Evolutionary conservation across 2,888 invertebrate species (phyloP).

Genomic region (Melanophora roralis): DNA sequence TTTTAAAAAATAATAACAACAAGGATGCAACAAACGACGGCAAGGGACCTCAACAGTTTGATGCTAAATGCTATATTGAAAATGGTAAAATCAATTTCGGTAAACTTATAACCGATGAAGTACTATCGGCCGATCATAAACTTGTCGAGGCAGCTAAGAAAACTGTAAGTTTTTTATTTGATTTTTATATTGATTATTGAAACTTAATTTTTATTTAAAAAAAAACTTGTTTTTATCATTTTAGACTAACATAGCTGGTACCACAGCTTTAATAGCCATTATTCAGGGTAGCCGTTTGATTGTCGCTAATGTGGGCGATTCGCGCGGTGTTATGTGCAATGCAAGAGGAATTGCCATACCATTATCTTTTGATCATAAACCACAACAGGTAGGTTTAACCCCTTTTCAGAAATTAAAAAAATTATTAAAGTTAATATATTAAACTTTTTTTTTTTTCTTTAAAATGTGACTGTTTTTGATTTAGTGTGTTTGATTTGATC

Average conservation of each 20-base stretch:
- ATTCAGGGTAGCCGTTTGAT: constrained; percentile 88
- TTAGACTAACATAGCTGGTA: constrained; percentile 86
- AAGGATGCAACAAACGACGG: constrained; percentile 62
- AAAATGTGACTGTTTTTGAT: too few species aligned
- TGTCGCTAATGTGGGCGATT: constrained; percentile 98
- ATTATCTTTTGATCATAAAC: constrained; percentile 97
- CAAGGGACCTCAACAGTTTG: constrained; percentile 70
- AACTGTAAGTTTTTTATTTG: constrained; percentile 76
- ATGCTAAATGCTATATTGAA: constrained; percentile 83
- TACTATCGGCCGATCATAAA: constrained; percentile 88
- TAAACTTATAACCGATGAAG: constrained; percentile 90
- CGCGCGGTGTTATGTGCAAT: constrained; percentile 97
- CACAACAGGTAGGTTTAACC: constrained; percentile 93
- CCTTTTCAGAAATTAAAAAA: too few species aligned
- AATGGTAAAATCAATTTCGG: constrained; percentile 88
- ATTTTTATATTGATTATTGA: too few species aligned
- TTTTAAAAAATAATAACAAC: constrained; percentile 69
- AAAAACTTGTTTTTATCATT: constrained; percentile 14
- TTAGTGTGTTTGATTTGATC: too few species aligned
- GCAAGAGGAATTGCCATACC: constrained; percentile 92
- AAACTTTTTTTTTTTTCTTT: too few species aligned
- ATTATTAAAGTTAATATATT: too few species aligned
- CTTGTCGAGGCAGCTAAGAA: constrained; percentile 90
- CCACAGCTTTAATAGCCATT: constrained; percentile 93
- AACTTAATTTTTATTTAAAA: too few species aligned